Percentiles rank a stretch among this genome's conserved stretches.
Conservation (phyloP, 2,797 vertebrate genomes). For the Xenops minutus region DNA sequence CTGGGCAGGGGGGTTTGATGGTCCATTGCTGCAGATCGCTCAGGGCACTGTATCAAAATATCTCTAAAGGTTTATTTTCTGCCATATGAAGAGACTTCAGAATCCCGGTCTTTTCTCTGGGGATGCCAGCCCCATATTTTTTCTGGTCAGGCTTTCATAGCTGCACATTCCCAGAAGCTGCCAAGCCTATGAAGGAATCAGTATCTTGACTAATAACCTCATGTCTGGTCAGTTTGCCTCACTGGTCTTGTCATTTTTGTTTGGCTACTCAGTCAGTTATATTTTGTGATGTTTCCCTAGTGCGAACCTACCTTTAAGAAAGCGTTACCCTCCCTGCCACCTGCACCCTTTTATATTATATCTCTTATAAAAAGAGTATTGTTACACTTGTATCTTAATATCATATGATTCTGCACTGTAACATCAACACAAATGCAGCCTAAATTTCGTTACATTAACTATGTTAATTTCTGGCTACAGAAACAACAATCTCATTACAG, state of each 20-base stretch:
- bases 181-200: neutral
- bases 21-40: neutral
- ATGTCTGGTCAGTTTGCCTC: neutral
- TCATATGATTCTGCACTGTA: neutral
- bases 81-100: neutral
- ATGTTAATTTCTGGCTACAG: neutral
- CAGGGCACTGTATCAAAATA: neutral
- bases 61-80: neutral
- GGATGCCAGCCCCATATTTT: accelerated
- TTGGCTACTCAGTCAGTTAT: neutral
- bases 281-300: neutral
- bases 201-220: neutral
- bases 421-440: neutral
- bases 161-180: neutral
- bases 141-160: neutral
- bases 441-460: neutral
- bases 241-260: neutral
- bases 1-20: neutral
- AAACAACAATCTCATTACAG: neutral
- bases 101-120: neutral
- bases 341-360: neutral
- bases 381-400: neutral
- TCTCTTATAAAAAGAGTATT: neutral
- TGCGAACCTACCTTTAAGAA: neutral
- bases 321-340: neutral